phyloP scores from a whole-genome alignment of 2,888 invertebrate species.

The Ametastegia equiseti region DNA sequence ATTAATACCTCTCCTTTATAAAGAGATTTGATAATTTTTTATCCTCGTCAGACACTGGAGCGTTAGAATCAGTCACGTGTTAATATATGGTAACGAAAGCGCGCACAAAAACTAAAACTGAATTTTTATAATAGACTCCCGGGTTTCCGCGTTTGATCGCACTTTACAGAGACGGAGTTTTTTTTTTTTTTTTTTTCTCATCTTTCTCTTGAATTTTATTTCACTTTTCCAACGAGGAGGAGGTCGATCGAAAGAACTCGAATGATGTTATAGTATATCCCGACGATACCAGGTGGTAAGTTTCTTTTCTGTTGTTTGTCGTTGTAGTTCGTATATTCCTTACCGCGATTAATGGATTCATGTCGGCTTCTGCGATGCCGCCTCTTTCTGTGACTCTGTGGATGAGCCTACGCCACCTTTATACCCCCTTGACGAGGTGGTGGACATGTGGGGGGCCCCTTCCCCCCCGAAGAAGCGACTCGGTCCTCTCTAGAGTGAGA shows the following conservation, averaged over 20 bases:
- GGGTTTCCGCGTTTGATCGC: constrained; percentile 14
- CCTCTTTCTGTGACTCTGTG: constrained; percentile 74
- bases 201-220: neutral
- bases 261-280: constrained; percentile 16
- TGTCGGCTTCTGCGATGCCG: constrained; percentile 75
- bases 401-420: constrained; percentile 73
- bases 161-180: constrained; percentile 12
- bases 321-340: constrained; percentile 65
- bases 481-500: constrained; percentile 70
- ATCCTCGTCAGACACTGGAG: constrained; percentile 35
- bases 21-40: neutral
- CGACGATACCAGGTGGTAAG: neutral
- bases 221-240: constrained; percentile 35
- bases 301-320: neutral
- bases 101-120: constrained; percentile 35
- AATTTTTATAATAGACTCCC: constrained; percentile 15
- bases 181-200: neutral
- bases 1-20: neutral
- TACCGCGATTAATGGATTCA: constrained; percentile 76
- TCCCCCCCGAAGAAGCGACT: constrained; percentile 71
- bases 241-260: neutral
- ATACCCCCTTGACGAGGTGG: constrained; percentile 69
- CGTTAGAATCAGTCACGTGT: constrained; percentile 15
- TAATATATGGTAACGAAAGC: neutral
- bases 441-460: constrained; percentile 59